Percentiles rank a stretch among this genome's conserved stretches.
phyloP scores from a whole-genome alignment of 1,140 invertebrate genomes.

The Andrena cerasifolii region DNA sequence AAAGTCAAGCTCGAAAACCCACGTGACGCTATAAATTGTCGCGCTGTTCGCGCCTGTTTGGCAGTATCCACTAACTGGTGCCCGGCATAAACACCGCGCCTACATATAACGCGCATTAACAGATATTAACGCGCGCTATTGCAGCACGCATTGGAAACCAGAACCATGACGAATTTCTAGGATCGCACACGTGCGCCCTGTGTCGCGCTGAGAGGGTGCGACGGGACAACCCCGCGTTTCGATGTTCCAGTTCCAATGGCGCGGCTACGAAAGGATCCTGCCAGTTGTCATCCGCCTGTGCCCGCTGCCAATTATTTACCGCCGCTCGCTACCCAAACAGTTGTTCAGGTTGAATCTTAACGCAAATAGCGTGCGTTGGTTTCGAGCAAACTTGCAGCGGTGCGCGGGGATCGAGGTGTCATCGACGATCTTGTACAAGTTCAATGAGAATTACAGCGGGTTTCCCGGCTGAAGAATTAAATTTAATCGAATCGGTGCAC shows the following conservation, averaged over 20 bases:
- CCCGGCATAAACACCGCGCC: slow-evolving; percentile 55
- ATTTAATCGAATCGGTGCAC: too few species aligned
- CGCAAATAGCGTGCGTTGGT: not conserved
- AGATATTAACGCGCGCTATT: slow-evolving; percentile 58
- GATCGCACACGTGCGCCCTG: slow-evolving; percentile 52
- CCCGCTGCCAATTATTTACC: slow-evolving; percentile 3
- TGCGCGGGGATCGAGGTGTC: too few species aligned
- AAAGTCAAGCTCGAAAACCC: not conserved
- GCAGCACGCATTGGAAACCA: slow-evolving; percentile 52
- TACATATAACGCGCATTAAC: slow-evolving; percentile 65
- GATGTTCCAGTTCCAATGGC: slow-evolving; percentile 36
- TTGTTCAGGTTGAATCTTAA: not conserved
- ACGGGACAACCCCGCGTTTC: slow-evolving; percentile 16
- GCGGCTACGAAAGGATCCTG: slow-evolving; percentile 25
- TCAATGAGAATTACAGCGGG: too few species aligned
- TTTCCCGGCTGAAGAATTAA: too few species aligned
- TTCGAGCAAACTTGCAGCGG: not conserved
- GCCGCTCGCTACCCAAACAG: not conserved
- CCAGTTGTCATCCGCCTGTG: not conserved
- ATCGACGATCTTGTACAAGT: not conserved
- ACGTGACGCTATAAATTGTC: not conserved
- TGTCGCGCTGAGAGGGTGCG: not conserved
- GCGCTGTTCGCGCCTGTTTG: not conserved
- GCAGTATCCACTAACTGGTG: slow-evolving; percentile 56
- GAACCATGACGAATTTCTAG: slow-evolving; percentile 58